Conservation (phyloP, 2,113 vertebrate genomes). For the Percina caprodes region DNA sequence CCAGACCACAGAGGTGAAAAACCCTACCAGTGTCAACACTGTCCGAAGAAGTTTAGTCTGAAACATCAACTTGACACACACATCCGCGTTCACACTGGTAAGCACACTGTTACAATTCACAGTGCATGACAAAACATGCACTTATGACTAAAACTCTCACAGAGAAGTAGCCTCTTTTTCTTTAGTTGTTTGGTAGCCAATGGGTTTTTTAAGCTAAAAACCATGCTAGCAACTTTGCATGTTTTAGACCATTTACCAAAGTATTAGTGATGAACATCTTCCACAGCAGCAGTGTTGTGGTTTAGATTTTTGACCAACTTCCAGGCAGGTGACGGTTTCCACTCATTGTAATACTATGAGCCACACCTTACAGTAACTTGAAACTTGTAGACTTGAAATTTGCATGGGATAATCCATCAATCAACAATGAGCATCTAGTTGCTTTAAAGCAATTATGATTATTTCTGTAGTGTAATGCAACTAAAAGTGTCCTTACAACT, state of each 20-base stretch:
- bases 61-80: constrained; percentile 92
- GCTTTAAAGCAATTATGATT: background rate
- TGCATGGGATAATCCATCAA: constrained; percentile 3
- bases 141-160: too few species aligned
- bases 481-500: background rate
- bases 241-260: background rate
- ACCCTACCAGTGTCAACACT: constrained; percentile 83
- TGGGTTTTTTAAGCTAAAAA: background rate
- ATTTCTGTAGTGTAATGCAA: background rate
- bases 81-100: constrained; percentile 89
- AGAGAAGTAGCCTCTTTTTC: too few species aligned
- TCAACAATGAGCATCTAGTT: background rate
- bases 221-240: background rate
- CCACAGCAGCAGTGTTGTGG: background rate
- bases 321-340: constrained; percentile 1
- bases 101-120: background rate
- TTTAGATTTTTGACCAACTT: background rate
- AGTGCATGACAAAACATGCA: background rate
- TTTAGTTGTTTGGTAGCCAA: background rate
- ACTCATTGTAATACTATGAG: constrained; percentile 40
- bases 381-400: constrained; percentile 41
- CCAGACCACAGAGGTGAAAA: constrained; percentile 77
- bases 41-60: constrained; percentile 87
- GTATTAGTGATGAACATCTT: constrained; percentile 6
- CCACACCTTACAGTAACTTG: constrained; percentile 3